These are phyloP conservation scores for Pelodytes ibericus DNA, from an alignment of 2,797 vertebrate species.

Conservation along the genomic window DNA sequence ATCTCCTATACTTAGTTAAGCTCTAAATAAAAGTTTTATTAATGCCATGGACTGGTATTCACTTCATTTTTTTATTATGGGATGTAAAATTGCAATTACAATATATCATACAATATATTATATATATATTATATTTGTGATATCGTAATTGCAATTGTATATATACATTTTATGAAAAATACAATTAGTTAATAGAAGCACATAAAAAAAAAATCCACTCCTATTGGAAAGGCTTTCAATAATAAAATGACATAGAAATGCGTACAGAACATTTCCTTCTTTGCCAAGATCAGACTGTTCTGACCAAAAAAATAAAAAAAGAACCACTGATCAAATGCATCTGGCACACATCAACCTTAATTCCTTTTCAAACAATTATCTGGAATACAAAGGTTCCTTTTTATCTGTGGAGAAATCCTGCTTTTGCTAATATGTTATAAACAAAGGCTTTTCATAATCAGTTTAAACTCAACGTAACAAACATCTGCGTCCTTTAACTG, in stretches of 20 bases:
- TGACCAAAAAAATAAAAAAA: constrained; percentile 6
- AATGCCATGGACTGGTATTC: no score
- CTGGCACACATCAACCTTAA: neutral
- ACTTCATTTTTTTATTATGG: no score
- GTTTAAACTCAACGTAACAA: no score
- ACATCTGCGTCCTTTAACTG: no score
- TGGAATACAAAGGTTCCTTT: neutral
- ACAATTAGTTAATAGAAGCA: neutral
- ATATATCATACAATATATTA: no score
- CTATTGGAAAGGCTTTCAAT: neutral
- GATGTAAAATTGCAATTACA: no score
- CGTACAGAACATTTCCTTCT: neutral
- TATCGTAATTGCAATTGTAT: no score
- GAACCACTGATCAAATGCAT: neutral
- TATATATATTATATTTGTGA: no score
- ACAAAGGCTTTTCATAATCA: no score
- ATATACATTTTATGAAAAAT: neutral
- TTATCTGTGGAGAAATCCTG: neutral
- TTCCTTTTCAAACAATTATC: constrained; percentile 19
- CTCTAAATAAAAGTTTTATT: no score
- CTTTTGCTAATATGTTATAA: neutral
- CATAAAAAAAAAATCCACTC: neutral
- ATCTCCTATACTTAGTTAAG: no score
- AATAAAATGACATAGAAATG: neutral
- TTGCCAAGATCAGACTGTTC: constrained; percentile 21